phyloP scores from a whole-genome alignment of 2,113 vertebrate genomes.

The Lontra canadensis region DNA sequence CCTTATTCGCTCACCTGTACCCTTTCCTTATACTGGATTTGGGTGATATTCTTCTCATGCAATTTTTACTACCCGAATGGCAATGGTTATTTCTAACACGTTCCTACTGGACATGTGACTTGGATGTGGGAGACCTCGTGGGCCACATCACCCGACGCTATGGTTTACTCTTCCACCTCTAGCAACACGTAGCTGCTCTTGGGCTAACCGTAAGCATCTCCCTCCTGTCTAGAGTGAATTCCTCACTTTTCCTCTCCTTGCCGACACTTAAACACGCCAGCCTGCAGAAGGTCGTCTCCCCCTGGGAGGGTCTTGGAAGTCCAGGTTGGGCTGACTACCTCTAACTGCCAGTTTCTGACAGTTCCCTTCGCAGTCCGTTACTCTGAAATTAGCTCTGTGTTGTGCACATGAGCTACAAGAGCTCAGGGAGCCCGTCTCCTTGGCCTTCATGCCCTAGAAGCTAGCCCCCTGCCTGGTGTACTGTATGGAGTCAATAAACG shows the following conservation, averaged over 20 bases:
- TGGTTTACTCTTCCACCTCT: not conserved
- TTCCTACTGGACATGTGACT: rapidly evolving
- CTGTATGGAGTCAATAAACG: rapidly evolving
- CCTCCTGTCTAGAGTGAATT: not conserved
- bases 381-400: not conserved
- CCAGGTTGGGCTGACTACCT: no score
- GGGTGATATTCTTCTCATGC: rapidly evolving
- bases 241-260: not conserved
- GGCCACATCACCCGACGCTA: rapidly evolving
- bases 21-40: rapidly evolving
- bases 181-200: not conserved
- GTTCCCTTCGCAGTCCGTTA: rapidly evolving
- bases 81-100: not conserved
- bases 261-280: not conserved
- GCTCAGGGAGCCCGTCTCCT: rapidly evolving
- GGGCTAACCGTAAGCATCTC: not conserved
- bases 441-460: not conserved
- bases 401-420: rapidly evolving
- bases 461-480: rapidly evolving
- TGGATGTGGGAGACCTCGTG: not conserved
- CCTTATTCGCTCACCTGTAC: not conserved
- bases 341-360: rapidly evolving
- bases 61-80: not conserved
- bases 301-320: not conserved
- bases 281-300: not conserved